Evolutionary conservation across 2,797 vertebrate genomes (phyloP).

Genomic region (Alectoris magna): DNA sequence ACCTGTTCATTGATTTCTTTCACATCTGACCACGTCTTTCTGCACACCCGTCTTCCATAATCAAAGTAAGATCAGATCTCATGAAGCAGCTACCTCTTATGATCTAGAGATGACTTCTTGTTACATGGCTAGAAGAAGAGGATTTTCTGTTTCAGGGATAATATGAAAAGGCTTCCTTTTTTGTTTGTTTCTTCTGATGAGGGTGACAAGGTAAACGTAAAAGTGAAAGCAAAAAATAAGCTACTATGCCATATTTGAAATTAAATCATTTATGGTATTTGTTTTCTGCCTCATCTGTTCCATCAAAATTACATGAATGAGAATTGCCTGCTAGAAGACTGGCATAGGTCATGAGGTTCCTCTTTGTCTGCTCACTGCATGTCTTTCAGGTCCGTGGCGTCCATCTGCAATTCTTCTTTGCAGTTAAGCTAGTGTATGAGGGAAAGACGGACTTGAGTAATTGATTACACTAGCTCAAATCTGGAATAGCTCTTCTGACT

Average conservation of each 20-base stretch:
- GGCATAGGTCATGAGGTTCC: background rate
- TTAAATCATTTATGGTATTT: background rate
- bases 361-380: rapidly evolving
- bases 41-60: background rate
- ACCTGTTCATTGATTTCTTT: background rate
- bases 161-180: background rate
- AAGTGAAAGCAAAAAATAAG: background rate
- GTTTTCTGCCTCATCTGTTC: background rate
- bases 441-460: background rate
- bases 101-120: background rate
- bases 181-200: background rate
- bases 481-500: background rate
- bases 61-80: background rate
- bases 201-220: background rate
- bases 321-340: background rate
- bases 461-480: background rate
- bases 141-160: background rate
- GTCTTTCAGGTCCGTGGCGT: background rate
- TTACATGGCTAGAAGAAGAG: background rate
- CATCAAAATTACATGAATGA: background rate
- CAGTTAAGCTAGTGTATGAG: background rate
- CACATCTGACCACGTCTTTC: background rate
- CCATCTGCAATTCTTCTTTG: background rate
- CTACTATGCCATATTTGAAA: background rate
- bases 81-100: background rate